Evolutionary conservation across 2,888 invertebrate genomes (phyloP), one percentile per base, ranked within the genome.

Genomic region (Eristalis intricaria): DNA sequence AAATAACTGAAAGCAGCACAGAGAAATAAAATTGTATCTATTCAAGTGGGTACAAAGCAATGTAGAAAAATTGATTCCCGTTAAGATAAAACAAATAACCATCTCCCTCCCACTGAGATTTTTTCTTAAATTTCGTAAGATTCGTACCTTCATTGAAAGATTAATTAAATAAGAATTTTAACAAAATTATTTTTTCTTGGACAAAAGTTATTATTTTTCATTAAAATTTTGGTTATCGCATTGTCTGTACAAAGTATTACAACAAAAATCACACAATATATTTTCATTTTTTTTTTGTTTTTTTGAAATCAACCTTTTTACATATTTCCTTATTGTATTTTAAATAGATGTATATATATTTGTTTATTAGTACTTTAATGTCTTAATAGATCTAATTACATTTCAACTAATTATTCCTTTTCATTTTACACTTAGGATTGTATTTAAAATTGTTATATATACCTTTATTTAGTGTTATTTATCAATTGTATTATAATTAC

Each of bases 341-440:
- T 82, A 70, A 82, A 86, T 78, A 70, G 65, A 61, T 66, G 74
- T 85, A 77, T 78, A 69, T 73, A 69, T 75, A 63, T 84, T 64
- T 66, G 60, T 74, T 85, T 63, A 68, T 76, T 82, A 74, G 64
- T 78, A 66, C 66, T 85, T 61, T 85, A 74, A 82, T 79, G 88
- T 84, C 88, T 86, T 82, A 89, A 84, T 88, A 70, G 70, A 76
- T 77, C 80, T 87, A 89, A 82, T 89, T 88, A 82, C 88, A 88
- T 82, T 88, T 89, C 77, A 80, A 88, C 89, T 84, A 84, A 64
- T 69, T 75, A 69, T 89, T 78, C 69, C 64, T 63, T 79, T 89
- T 86, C 78, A 89, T 85, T 90, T 89, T 89, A 90, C 89, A 88
- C 88, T 89, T 88, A 89, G 86, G 71, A 76, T 84, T 89, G 88